Percentiles rank a stretch among this genome's conserved stretches.
phyloP scores from a whole-genome alignment of 1,140 invertebrate genomes.

The Drosophila ficusphila region DNA sequence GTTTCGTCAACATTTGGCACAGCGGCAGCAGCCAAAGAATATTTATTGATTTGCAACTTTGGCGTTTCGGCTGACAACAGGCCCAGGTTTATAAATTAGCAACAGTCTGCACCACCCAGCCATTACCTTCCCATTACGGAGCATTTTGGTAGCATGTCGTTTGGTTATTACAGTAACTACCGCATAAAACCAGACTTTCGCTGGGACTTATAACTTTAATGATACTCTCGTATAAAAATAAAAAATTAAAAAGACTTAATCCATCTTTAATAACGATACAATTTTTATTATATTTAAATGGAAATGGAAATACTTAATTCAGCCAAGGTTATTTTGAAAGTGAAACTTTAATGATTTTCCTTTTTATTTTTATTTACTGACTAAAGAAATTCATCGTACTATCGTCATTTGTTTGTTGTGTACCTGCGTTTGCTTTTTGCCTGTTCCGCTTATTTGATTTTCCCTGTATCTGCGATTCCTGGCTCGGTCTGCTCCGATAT shows the following conservation, averaged over 20 bases:
- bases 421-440: no score
- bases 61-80: slow-evolving; percentile 54
- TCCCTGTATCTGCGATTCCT: slow-evolving; percentile 3
- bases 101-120: slow-evolving; percentile 45
- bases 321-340: no score
- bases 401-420: not conserved
- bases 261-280: not conserved
- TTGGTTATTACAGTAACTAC: slow-evolving; percentile 2
- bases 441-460: not conserved
- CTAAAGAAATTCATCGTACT: not conserved
- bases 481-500: slow-evolving; percentile 33
- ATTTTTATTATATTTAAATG: no score
- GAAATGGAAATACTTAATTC: no score
- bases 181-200: not conserved
- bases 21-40: slow-evolving; percentile 48
- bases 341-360: no score
- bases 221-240: not conserved
- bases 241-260: not conserved
- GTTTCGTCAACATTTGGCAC: slow-evolving; percentile 75
- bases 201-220: not conserved
- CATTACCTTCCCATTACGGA: not conserved
- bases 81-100: slow-evolving; percentile 71
- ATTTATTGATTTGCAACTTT: slow-evolving; percentile 79
- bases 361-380: no score
- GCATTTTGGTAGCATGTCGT: not conserved